Evolutionary conservation across 2,797 vertebrate species (phyloP).

Genomic region (Enteromius paludinosus): DNA sequence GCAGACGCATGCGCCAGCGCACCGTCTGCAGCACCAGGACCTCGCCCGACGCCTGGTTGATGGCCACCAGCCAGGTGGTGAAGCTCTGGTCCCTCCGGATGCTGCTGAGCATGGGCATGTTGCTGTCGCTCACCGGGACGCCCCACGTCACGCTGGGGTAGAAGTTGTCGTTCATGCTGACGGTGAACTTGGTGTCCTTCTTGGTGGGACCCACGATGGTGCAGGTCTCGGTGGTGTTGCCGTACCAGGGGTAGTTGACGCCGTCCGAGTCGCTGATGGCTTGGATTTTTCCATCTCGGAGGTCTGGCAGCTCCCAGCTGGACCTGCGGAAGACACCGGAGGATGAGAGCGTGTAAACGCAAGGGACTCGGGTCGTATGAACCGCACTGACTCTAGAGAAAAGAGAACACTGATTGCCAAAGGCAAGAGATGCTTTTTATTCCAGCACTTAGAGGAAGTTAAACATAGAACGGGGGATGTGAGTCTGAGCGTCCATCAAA

Average conservation of each 20-base stretch:
- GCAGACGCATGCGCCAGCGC: conserved; percentile 94
- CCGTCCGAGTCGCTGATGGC: conserved; percentile 98
- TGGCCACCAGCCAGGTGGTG: conserved; percentile 96
- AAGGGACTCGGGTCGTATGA: background rate
- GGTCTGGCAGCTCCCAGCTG: conserved; percentile 96
- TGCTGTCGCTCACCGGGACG: conserved; percentile 93
- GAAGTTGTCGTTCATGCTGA: conserved; percentile 99
- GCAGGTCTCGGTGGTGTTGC: conserved; percentile 96
- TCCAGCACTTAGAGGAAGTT: conserved; percentile 42
- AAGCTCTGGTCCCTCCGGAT: conserved; percentile 97
- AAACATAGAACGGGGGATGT: conserved; percentile 42
- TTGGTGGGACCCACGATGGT: conserved; percentile 92
- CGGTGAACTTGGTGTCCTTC: conserved; percentile 89
- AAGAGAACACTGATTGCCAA: conserved; percentile 23
- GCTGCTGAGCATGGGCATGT: conserved; percentile 89
- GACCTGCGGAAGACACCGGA: conserved; percentile 80
- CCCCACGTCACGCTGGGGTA: conserved; percentile 99
- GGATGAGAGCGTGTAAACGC: background rate
- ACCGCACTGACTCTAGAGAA: background rate
- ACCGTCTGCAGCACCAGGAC: conserved; percentile 91
- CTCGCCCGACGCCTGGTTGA: conserved; percentile 88
- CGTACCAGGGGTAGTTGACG: conserved; percentile 98
- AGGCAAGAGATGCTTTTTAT: conserved; percentile 46
- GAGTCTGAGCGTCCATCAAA: conserved; percentile 21
- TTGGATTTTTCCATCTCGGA: conserved; percentile 88